Evolutionary conservation across 2,797 vertebrate species (phyloP).

Genomic region (Sebastes hubbsi): DNA sequence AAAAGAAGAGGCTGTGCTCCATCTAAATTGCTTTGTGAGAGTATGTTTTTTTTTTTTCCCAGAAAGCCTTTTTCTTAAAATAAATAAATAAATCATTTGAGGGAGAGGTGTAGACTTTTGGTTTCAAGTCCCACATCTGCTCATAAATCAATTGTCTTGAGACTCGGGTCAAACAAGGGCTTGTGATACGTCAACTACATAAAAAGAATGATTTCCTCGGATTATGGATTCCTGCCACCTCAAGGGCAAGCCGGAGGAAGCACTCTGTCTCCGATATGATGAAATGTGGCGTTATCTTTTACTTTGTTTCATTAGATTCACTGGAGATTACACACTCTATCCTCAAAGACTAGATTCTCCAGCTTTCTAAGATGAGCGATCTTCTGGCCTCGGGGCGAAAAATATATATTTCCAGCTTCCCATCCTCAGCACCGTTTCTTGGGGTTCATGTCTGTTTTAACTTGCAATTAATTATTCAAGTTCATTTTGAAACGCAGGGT

Average conservation of each 20-base stretch:
- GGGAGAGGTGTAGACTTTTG: conserved; percentile 63
- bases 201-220: conserved; percentile 79
- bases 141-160: conserved; percentile 76
- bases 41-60: neutral
- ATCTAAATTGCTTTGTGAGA: conserved; percentile 11
- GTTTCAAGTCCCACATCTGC: conserved; percentile 60
- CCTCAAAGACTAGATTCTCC: conserved; percentile 75
- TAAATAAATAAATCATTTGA: conserved; percentile 56
- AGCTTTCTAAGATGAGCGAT: conserved; percentile 79
- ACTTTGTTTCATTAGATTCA: conserved; percentile 86
- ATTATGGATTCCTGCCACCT: conserved; percentile 82
- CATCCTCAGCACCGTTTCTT: conserved; percentile 55
- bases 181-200: conserved; percentile 75
- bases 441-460: conserved; percentile 75
- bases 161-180: conserved; percentile 73
- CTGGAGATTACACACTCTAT: conserved; percentile 81
- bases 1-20: neutral
- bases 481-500: conserved; percentile 78
- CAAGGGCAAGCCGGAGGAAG: conserved; percentile 77
- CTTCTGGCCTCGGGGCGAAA: conserved; percentile 71
- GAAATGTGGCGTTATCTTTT: conserved; percentile 84
- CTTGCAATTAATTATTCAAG: conserved; percentile 85
- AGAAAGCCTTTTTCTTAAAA: conserved; percentile 3
- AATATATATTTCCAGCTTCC: conserved; percentile 63
- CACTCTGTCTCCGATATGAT: conserved; percentile 73